phyloP scores from a whole-genome alignment of 1,140 invertebrate genomes.

The Drosophila ercepeae region DNA sequence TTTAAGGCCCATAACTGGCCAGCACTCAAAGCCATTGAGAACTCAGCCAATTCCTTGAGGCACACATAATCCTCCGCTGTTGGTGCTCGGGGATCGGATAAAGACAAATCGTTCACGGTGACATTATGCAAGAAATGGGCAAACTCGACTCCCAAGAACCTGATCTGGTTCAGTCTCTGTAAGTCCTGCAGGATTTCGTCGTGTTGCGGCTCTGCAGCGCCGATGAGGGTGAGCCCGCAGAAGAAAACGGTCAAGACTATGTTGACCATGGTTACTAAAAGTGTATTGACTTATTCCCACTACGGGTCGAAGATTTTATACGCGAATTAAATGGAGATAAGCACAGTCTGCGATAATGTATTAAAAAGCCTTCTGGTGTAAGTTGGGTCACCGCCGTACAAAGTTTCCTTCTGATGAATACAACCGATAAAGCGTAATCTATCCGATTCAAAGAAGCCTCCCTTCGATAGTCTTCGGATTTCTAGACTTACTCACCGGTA shows the following conservation, averaged over 20 bases:
- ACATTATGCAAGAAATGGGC: conserved; percentile 17
- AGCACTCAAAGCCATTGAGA: neutral
- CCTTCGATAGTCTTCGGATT: neutral
- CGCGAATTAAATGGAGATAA: conserved; percentile 2
- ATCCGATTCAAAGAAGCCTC: neutral
- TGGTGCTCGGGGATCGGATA: neutral
- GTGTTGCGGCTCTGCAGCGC: neutral
- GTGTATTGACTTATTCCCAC: neutral
- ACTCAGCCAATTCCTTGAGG: neutral
- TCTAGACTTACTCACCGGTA: neutral
- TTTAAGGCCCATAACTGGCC: conserved; percentile 16
- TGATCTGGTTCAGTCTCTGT: conserved; percentile 1
- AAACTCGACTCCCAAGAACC: conserved; percentile 26
- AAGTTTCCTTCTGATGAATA: neutral
- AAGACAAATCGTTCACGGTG: conserved; percentile 1
- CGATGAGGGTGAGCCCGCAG: neutral
- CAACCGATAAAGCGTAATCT: neutral
- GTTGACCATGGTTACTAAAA: conserved; percentile 11
- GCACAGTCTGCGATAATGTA: neutral
- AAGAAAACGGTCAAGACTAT: neutral
- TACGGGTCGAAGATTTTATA: neutral
- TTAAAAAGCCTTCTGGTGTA: neutral
- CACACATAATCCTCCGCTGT: conserved; percentile 7
- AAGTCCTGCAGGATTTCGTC: neutral
- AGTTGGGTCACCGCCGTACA: neutral